Conservation (phyloP, 1,140 invertebrate genomes). For the Popillia japonica region DNA sequence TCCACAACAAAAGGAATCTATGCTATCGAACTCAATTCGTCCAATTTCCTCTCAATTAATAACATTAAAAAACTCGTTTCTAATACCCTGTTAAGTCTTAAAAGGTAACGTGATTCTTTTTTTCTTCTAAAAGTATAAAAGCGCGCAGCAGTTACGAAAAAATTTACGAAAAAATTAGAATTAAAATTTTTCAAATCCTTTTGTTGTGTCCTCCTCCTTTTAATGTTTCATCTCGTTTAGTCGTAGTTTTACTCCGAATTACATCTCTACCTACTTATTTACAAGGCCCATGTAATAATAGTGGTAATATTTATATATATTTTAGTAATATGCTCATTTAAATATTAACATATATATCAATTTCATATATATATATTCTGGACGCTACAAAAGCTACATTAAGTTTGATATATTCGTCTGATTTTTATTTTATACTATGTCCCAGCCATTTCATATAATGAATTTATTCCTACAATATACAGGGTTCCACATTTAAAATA, state of each 20-base stretch:
- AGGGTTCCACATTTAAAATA: neutral
- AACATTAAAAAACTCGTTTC: constrained; percentile 1
- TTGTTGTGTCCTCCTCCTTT: constrained; percentile 19
- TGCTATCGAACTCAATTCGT: neutral
- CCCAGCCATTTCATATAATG: constrained; percentile 39
- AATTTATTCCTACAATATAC: constrained; percentile 18
- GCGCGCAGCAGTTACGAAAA: constrained; percentile 22
- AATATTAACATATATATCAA: neutral
- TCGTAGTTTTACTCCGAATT: neutral
- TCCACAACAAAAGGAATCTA: constrained; percentile 42
- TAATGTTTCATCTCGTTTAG: neutral
- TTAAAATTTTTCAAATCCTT: constrained; percentile 8
- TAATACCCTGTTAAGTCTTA: constrained; percentile 44
- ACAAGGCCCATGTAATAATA: constrained; percentile 36
- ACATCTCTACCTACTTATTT: constrained; percentile 15
- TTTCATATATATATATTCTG: constrained; percentile 31
- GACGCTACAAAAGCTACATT: constrained; percentile 45
- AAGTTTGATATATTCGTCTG: constrained; percentile 37
- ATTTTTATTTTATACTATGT: constrained; percentile 34
- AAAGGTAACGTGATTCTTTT: constrained; percentile 26
- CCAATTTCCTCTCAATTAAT: constrained; percentile 17
- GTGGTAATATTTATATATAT: constrained; percentile 14
- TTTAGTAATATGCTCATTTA: neutral
- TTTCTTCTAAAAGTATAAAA: constrained; percentile 35
- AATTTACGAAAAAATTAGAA: neutral